phyloP scores from a whole-genome alignment of 1,140 invertebrate species.

The Vollenhovia emeryi region DNA sequence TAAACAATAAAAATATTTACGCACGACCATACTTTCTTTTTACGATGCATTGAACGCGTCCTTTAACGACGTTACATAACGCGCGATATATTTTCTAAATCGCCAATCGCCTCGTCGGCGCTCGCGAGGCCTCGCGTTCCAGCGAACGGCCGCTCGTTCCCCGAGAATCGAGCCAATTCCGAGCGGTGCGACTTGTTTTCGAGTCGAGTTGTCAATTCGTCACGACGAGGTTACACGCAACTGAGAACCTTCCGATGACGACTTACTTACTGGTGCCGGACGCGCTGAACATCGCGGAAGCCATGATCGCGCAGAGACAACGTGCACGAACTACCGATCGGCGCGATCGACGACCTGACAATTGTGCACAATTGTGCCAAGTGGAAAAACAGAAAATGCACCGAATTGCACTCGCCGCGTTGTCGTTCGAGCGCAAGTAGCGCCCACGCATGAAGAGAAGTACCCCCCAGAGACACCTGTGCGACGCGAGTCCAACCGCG shows the following conservation, averaged over 20 bases:
- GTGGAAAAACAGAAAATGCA: no score
- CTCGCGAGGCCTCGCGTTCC: not conserved
- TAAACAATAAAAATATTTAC: constrained; percentile 1
- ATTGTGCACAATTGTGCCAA: no score
- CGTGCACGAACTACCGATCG: not conserved
- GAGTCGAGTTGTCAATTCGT: not conserved
- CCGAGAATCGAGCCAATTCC: not conserved
- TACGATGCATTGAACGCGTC: not conserved
- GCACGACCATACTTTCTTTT: not conserved
- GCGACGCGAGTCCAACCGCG: no score
- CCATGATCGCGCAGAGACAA: constrained; percentile 65
- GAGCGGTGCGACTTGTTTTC: not conserved
- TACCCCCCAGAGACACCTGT: no score
- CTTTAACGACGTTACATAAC: constrained; percentile 10
- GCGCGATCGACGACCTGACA: not conserved
- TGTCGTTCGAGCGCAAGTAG: no score
- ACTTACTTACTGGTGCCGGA: constrained; percentile 72
- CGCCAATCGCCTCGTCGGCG: not conserved
- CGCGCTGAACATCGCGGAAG: constrained; percentile 60
- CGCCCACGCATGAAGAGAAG: no score
- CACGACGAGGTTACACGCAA: not conserved
- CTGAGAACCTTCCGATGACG: not conserved
- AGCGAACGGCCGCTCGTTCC: not conserved
- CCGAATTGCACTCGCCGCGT: no score
- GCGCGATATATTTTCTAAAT: not conserved